phyloP scores from a whole-genome alignment of 1,140 invertebrate species.

The Whitmania pigra region DNA sequence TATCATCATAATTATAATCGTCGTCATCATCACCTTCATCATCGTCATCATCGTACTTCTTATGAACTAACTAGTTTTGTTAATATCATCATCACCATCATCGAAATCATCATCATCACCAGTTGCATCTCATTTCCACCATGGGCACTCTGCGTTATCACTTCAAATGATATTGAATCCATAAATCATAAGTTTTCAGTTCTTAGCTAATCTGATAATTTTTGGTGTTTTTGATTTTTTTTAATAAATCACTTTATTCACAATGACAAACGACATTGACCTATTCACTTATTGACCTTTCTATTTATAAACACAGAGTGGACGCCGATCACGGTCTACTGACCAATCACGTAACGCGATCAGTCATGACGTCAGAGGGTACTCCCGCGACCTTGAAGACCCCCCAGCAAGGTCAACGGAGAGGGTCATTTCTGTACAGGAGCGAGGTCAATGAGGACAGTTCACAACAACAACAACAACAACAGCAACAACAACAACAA shows the following conservation, averaged over 20 bases:
- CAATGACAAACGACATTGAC: too few species aligned
- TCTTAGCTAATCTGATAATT: too few species aligned
- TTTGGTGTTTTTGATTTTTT: too few species aligned
- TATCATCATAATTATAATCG: background rate
- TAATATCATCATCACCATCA: slow-evolving; percentile 8
- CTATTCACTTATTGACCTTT: too few species aligned
- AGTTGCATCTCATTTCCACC: background rate
- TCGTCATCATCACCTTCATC: background rate
- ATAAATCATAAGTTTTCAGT: too few species aligned
- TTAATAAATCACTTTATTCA: too few species aligned
- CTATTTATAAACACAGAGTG: too few species aligned
- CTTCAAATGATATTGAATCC: too few species aligned
- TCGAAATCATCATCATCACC: background rate
- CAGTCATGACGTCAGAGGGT: slow-evolving; percentile 1
- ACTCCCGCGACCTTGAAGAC: background rate
- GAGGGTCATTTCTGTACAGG: slow-evolving; percentile 7
- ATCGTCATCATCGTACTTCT: background rate
- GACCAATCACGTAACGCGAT: background rate
- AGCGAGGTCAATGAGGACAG: background rate
- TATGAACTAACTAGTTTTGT: too few species aligned
- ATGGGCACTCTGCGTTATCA: too few species aligned
- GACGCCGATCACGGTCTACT: too few species aligned
- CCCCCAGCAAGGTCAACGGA: background rate
- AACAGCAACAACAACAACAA: slow-evolving; percentile 13
- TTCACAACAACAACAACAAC: background rate